phyloP scores from a whole-genome alignment of 2,797 vertebrate species.

The Notoglanidium macrostoma region DNA sequence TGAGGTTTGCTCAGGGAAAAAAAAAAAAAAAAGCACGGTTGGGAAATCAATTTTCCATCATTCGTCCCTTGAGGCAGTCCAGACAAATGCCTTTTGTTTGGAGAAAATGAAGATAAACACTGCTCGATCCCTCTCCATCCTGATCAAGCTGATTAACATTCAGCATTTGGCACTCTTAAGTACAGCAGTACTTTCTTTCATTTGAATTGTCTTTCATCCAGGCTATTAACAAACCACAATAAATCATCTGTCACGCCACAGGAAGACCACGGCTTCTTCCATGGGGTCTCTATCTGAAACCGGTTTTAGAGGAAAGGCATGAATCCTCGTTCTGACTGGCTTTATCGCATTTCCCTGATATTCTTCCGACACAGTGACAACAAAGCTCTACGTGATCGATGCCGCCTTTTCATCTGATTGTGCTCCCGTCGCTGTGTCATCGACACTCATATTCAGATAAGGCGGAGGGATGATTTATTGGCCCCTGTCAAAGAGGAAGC shows the following conservation, averaged over 20 bases:
- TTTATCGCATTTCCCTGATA: slow-evolving; percentile 48
- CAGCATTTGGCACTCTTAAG: slow-evolving; percentile 45
- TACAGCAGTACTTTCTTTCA: slow-evolving; percentile 38
- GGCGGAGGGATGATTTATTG: slow-evolving; percentile 54
- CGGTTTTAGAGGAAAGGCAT: slow-evolving; percentile 19
- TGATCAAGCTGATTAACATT: slow-evolving; percentile 42
- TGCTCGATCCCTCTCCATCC: background rate
- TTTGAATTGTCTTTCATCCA: slow-evolving; percentile 31
- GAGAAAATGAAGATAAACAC: slow-evolving; percentile 37
- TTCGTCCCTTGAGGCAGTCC: slow-evolving; percentile 3
- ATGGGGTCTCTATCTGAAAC: slow-evolving; percentile 15
- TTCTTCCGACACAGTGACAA: slow-evolving; percentile 33
- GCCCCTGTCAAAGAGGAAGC: slow-evolving; percentile 38
- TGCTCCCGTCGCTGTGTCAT: slow-evolving; percentile 41
- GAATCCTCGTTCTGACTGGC: slow-evolving; percentile 39
- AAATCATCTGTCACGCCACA: slow-evolving; percentile 42
- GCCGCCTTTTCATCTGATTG: slow-evolving; percentile 58
- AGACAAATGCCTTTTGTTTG: slow-evolving; percentile 20
- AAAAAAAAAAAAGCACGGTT: slow-evolving; percentile 3
- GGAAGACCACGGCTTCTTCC: slow-evolving; percentile 17
- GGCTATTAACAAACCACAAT: slow-evolving; percentile 31
- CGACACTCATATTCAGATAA: slow-evolving; percentile 52
- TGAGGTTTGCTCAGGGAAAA: background rate
- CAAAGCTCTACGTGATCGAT: slow-evolving; percentile 50
- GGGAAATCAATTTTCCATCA: slow-evolving; percentile 25